phyloP scores from a whole-genome alignment of 2,113 vertebrate genomes.

The Drymodes brunneopygia region DNA sequence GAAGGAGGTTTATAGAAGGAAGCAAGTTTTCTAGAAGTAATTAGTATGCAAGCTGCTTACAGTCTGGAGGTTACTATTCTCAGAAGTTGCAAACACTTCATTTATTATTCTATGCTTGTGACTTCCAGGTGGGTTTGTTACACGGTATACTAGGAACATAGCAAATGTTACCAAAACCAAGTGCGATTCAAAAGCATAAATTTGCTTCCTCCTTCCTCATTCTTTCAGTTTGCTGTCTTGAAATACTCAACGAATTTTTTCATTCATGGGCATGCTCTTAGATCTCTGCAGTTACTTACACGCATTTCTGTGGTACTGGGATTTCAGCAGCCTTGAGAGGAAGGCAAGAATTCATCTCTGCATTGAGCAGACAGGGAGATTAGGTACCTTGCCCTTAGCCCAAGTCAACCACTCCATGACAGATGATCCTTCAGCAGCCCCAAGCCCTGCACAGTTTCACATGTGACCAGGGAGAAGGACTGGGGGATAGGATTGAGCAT shows the following conservation, averaged over 20 bases:
- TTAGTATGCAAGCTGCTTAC: neutral
- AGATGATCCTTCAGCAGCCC: neutral
- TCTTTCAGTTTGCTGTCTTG: neutral
- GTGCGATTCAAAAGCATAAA: neutral
- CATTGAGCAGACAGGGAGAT: accelerated
- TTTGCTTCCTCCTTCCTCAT: neutral
- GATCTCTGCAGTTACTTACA: neutral
- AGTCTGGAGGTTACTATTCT: neutral
- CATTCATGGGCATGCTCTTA: neutral
- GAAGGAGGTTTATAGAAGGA: neutral
- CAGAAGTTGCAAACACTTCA: neutral
- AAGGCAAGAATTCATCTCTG: neutral
- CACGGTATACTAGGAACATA: neutral
- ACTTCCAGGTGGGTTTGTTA: neutral
- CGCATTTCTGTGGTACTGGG: neutral
- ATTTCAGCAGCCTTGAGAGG: neutral
- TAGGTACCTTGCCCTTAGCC: neutral
- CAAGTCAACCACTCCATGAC: neutral
- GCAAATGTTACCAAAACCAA: neutral
- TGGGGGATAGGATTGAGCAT: neutral
- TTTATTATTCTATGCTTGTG: neutral
- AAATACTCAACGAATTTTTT: neutral
- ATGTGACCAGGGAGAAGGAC: neutral
- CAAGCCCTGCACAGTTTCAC: neutral
- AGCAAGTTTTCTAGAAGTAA: neutral